Percentiles rank a stretch among this genome's conserved stretches.
phyloP scores from a whole-genome alignment of 2,888 invertebrate genomes.

The Lasioglossum calceatum region DNA sequence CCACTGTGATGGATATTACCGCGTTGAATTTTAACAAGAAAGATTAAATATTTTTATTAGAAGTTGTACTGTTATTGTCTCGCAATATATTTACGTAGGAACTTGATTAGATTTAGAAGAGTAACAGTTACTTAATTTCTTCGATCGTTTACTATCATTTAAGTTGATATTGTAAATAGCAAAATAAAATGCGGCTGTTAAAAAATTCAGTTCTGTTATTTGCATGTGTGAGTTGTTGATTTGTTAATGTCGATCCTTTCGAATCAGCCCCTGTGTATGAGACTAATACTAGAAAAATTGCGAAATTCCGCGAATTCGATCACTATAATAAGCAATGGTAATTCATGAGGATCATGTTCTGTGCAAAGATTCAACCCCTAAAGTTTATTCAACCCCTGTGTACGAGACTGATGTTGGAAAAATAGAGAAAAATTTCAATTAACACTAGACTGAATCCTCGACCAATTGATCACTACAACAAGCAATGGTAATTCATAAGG shows the following conservation, averaged over 20 bases:
- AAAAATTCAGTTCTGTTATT: slow-evolving; percentile 18
- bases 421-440: no score
- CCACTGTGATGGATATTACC: slow-evolving; percentile 62
- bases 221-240: background rate
- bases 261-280: no score
- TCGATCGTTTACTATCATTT: background rate
- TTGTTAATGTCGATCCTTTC: background rate
- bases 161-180: slow-evolving; percentile 25
- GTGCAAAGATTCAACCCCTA: slow-evolving; percentile 56
- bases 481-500: no score
- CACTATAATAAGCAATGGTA: no score
- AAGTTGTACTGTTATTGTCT: slow-evolving; percentile 2
- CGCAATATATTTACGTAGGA: slow-evolving; percentile 2
- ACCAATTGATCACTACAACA: no score
- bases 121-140: slow-evolving; percentile 4
- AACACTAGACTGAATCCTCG: no score
- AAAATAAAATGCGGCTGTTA: slow-evolving; percentile 37
- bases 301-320: background rate
- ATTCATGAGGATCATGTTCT: slow-evolving; percentile 47
- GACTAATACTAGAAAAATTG: no score
- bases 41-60: slow-evolving; percentile 20
- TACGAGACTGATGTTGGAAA: no score
- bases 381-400: no score
- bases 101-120: slow-evolving; percentile 4
- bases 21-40: slow-evolving; percentile 43